phyloP scores from a whole-genome alignment of 2,888 invertebrate genomes.

The Mimas tiliae region DNA sequence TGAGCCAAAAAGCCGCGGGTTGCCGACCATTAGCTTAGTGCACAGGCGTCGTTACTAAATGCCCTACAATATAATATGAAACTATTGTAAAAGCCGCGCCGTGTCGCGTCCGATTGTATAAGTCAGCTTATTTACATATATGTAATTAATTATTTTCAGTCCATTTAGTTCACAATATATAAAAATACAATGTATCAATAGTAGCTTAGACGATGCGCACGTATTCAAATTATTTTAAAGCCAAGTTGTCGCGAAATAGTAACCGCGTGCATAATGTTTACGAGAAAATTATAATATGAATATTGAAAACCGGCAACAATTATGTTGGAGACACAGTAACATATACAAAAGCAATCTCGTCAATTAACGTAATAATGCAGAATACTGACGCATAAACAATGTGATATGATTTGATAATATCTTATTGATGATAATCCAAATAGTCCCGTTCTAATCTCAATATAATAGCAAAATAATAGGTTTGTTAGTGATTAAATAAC shows the following conservation, averaged over 20 bases:
- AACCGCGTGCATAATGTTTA: background rate
- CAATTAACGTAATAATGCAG: too few relatives aligned
- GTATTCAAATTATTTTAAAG: background rate
- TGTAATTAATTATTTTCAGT: conserved; percentile 12
- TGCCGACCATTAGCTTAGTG: background rate
- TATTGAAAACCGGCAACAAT: background rate
- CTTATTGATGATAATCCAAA: background rate
- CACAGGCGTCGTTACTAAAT: background rate
- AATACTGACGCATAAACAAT: too few relatives aligned
- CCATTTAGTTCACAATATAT: conserved; percentile 25
- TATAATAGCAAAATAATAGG: background rate
- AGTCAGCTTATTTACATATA: conserved; percentile 22
- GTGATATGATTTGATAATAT: too few relatives aligned
- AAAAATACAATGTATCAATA: conserved; percentile 32
- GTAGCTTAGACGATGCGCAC: conserved; percentile 1
- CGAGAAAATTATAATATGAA: background rate
- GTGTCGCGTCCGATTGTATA: background rate
- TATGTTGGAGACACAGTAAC: background rate
- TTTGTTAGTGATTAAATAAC: background rate
- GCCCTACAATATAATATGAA: background rate
- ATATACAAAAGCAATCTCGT: background rate
- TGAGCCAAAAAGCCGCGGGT: too few relatives aligned
- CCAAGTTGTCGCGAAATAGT: background rate
- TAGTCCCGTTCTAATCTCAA: conserved; percentile 5
- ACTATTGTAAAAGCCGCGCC: background rate